Base-by-base conservation (phyloP, 1,140 invertebrate species). In the Anoplolepis gracilipes region DNA sequence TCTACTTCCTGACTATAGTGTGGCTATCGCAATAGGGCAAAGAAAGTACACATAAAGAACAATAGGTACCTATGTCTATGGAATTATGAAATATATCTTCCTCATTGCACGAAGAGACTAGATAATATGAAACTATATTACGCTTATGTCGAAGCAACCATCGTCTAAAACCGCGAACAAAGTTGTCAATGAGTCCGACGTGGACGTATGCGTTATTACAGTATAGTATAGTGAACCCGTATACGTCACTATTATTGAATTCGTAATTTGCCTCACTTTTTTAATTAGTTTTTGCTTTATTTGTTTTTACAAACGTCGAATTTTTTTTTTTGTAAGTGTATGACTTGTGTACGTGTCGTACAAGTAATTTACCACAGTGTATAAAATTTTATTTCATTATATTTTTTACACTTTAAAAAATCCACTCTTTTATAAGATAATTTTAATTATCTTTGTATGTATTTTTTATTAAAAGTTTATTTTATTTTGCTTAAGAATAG, bases 71-170 rank as follows among this genome's bases (percentile, higher is more conserved):
- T 82, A 69, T 82, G 78, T 82, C 65, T 36, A 69, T 73, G 53
- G 42, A 30, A 55, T 82, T 82, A 82, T 82, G 67, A 82, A 82
- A 82, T 82, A 72, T 73, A 67, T 82, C 78, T 82, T 82, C 78
- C 78, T 82, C 53, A 69, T 82, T 82, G 67, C 78, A 73, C 78
- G 78, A 82, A 72, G 46, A 49, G 78, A n/a, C n/a, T 82, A 36
- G 78, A 82, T 82, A 82, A 82, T 82, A 39, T 53, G 72, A 82
- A 55, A 82, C 78, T 59, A 73, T 82, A 82, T 55, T 55, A 28
- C 33, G 13, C 28, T 53, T 53, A 82, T 82, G 62, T 57, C 65
- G 78, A 81, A 72, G 65, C 25, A 8, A 42, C 49, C n/a, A 22
- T 67, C 46, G 67, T 73, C n/a, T 82, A 61, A 82, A 72, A 82